A percentile compares a stretch with the other conserved stretches of the same genome.
Conservation (phyloP, 2,888 invertebrate genomes). For the Calameuta pallipes region DNA sequence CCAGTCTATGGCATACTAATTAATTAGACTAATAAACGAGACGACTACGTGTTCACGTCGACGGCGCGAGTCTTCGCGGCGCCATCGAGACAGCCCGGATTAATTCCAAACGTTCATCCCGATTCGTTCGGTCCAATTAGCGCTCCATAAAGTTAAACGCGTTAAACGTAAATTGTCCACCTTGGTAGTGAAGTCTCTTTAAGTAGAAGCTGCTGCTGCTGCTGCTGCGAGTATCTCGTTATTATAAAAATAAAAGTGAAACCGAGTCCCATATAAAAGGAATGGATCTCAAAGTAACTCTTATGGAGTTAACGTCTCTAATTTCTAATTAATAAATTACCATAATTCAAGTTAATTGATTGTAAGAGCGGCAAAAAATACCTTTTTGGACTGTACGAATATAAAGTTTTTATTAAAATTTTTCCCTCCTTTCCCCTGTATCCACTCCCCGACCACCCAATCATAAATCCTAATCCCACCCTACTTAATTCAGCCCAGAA, state of each 20-base stretch:
- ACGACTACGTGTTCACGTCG: conserved; percentile 21
- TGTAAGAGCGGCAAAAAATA: neutral
- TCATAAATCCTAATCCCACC: neutral
- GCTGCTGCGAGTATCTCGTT: no score
- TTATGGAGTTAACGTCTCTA: neutral
- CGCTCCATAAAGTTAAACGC: neutral
- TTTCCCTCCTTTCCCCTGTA: no score
- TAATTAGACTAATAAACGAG: conserved; percentile 55
- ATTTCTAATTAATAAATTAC: neutral
- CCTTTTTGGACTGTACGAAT: neutral
- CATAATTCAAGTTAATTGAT: neutral
- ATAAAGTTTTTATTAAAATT: neutral
- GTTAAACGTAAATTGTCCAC: neutral
- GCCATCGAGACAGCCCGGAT: neutral
- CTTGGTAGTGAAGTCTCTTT: neutral
- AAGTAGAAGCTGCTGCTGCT: no score
- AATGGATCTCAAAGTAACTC: neutral
- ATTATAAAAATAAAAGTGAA: neutral
- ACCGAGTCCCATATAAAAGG: neutral
- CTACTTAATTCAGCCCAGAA: neutral
- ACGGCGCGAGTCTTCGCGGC: neutral
- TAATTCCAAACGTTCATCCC: neutral
- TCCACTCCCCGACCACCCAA: neutral
- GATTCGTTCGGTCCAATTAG: neutral
- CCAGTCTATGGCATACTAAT: conserved; percentile 51